Conservation (phyloP, 1,140 invertebrate genomes). For the Macrostomum lignano region DNA sequence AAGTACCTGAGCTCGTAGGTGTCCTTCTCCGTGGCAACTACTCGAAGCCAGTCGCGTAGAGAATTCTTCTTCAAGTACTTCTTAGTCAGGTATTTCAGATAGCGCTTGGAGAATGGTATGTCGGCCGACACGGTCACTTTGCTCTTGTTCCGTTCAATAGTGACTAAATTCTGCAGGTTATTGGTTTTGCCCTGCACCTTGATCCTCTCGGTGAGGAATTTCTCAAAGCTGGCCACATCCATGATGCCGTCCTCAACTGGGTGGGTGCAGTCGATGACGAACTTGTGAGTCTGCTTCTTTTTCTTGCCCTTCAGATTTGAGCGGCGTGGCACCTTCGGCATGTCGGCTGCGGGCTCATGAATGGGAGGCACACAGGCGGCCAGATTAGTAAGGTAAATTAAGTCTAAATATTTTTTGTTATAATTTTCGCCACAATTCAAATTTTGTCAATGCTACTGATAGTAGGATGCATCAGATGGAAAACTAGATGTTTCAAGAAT, state of each 20-base stretch:
- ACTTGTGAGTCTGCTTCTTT: conserved; percentile 68
- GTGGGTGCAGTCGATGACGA: conserved; percentile 82
- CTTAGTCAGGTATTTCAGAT: conserved; percentile 88
- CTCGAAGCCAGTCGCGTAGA: conserved; percentile 84
- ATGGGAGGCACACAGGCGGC: too few relatives aligned
- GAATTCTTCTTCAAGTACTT: conserved; percentile 98
- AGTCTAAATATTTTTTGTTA: too few relatives aligned
- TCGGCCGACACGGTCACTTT: conserved; percentile 61
- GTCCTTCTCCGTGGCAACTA: conserved; percentile 79
- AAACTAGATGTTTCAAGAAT: too few relatives aligned
- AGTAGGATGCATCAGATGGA: too few relatives aligned
- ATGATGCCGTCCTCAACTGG: conserved; percentile 96
- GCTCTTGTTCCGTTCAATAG: conserved; percentile 59
- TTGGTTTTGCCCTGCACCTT: conserved; percentile 83
- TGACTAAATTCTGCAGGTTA: conserved; percentile 60
- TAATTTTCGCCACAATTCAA: too few relatives aligned
- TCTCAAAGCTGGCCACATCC: conserved; percentile 75
- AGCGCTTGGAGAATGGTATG: conserved; percentile 77
- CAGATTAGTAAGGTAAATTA: too few relatives aligned
- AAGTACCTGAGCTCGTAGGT: conserved; percentile 91
- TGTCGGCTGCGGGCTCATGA: too few relatives aligned
- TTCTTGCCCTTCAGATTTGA: too few relatives aligned
- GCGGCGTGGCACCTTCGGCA: too few relatives aligned
- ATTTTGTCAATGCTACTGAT: too few relatives aligned
- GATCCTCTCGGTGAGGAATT: conserved; percentile 48